Base-by-base conservation (phyloP, 2,113 vertebrate genomes). In the Cyprinus carpio region DNA sequence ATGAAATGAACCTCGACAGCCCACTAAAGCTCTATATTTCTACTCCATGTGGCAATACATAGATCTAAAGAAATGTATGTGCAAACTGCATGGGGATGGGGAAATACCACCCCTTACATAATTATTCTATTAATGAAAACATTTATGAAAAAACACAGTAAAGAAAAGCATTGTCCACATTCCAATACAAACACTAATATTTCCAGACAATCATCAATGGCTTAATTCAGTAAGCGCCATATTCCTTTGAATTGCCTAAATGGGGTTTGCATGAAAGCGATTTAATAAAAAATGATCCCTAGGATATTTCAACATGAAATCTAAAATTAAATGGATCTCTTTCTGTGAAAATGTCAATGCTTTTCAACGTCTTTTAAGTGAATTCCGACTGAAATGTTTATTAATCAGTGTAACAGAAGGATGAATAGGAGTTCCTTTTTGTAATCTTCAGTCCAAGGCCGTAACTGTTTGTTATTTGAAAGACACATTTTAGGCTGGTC, bases 1-100 rank as follows among this genome's bases (percentile, higher is more conserved):
- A 15, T 43, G 64, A 75, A 58, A 77, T 78, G 18, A 82, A 82
- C 62, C 40, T 83, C 18, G 23, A 23, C 49, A 79, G 11, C 62
- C 60, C 27, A 15, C 69, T 89, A 89, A 91, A 89, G 85, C 75
- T 54, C 81, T 84, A 83, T 67, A 82, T 80, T 74, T 34, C 40
- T 40, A 13, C 10, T 78, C 34, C 9, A 40, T 25, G 81, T 76
- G 16, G 25, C 18, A 80, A 80, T 86, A 85, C 46, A 72, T 29
- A 58, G 67, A 71, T 78, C 51, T 83, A 90, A 88, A 85, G 51
- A 31, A 54, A 82, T 4, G 37, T 74, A 80, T 79, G 81, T 67
- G 77, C 84, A 81, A 81, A 87, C 79, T 87, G 64, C 81, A 58
- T 31, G 27, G 49, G 78, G 85, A 67, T 56, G 74, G 46, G n/a